Base-by-base conservation (phyloP, 2,797 vertebrate genomes). In the Ispidina lecontei region DNA sequence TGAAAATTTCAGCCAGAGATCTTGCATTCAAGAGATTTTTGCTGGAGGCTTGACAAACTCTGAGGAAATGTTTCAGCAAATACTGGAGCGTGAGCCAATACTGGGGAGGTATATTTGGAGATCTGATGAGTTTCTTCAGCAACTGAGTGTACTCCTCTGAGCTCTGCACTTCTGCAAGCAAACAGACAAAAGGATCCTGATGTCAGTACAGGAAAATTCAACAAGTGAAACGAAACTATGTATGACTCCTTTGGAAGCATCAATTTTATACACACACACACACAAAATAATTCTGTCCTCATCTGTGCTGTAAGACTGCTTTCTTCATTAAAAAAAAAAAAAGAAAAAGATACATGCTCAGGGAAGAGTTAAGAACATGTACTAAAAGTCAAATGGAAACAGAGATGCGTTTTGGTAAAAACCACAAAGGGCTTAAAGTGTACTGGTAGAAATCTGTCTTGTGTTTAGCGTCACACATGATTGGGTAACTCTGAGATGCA, bases 81-180 rank as follows among this genome's bases (percentile, higher is more conserved):
- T 98, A 98, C 95, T 99, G 99, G 84, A 99, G 98, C 2, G 98
- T 98, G 49, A 99, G 98, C 99, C 99, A 99, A 97, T 99, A 98
- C 84, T 99, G 99, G 51, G 98, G 98, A 92, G 99, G 99, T 97
- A 99, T 97, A 92, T 95, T 98, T 13, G 98, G 97, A 20, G 98
- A 98, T 96, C 97, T 98, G 97, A 98, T 98, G 54, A 99, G 96
- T 91, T 97, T 98, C 94, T 98, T 98, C 84, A 99, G 97, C 95
- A 98, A 97, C 97, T 98, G 98, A 91, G 96, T 97, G 15, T 98
- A 98, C 88, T 99, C 99, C 79, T 99, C 99, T 4, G 98, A 95
- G 95, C 97, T 98, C 90, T 97, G 98, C 92, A 98, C 97, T 97
- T 99, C 99, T 99, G 97, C 84, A 93, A 90, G 93, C 39, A 92